These are phyloP conservation scores for Phrynocephalus guinanensis DNA, from an alignment of 2,797 vertebrate species.

Conservation along the genomic window DNA sequence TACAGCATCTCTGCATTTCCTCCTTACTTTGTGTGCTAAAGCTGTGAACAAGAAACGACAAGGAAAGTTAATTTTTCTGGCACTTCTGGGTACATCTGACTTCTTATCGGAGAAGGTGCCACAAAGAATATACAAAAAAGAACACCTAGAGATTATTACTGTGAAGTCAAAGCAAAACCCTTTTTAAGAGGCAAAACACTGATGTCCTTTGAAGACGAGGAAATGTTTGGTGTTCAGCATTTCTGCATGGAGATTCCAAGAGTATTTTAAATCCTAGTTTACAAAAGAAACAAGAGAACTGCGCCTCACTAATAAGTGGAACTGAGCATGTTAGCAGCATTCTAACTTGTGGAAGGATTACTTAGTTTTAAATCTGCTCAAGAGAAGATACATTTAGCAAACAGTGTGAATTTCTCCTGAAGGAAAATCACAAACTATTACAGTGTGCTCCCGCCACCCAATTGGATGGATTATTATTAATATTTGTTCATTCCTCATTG, in stretches of 20 bases:
- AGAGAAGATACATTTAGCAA: not conserved
- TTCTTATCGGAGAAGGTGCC: not conserved
- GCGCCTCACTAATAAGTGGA: not conserved
- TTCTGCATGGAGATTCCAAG: not conserved
- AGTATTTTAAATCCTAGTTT: not conserved
- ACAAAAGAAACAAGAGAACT: not conserved
- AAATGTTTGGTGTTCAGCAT: constrained; percentile 5
- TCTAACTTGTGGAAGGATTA: not conserved
- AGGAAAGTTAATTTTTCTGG: not conserved
- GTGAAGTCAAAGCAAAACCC: constrained; percentile 8
- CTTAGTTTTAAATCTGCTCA: not conserved
- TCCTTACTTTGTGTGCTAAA: not conserved
- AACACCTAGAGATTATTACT: not conserved
- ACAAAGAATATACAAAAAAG: not conserved
- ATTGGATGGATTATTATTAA: not conserved
- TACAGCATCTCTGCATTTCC: not conserved
- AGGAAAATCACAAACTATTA: not conserved
- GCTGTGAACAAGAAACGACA: constrained; percentile 20
- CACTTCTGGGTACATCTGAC: constrained; percentile 17
- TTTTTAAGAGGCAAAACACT: not conserved
- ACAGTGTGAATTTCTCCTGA: not conserved
- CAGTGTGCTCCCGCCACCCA: not conserved
- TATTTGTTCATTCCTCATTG: too few relatives aligned
- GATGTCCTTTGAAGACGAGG: not conserved
- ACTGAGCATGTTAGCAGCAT: not conserved